These are phyloP conservation scores for Calyptommatus sinebrachiatus DNA, from an alignment of 2,113 vertebrate species.

Conservation along the genomic window DNA sequence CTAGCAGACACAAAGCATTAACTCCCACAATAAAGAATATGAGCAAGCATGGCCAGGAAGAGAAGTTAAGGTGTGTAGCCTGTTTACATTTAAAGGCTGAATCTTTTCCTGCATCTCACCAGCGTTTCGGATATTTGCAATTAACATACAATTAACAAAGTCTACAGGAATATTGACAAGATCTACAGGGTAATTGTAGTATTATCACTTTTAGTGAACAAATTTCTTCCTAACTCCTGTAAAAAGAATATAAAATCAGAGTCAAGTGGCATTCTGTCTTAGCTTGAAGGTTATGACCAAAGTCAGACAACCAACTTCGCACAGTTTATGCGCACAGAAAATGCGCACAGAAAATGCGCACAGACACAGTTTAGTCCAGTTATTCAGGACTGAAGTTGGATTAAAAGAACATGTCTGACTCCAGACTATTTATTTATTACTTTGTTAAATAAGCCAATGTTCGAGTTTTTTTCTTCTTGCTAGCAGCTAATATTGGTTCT, in stretches of 20 bases:
- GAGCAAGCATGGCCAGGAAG: neutral
- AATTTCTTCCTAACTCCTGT: neutral
- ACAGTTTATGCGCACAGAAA: no score
- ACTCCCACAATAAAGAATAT: neutral
- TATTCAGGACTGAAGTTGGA: no score
- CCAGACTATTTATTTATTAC: no score
- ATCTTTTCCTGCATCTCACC: neutral
- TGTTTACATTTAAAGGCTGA: neutral
- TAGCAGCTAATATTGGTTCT: no score
- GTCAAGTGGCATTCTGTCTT: no score
- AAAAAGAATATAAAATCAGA: neutral
- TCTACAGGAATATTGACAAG: no score
- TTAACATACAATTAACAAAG: no score
- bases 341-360: no score
- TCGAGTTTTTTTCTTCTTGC: neutral
- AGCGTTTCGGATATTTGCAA: neutral
- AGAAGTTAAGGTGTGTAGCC: neutral
- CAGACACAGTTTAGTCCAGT: no score
- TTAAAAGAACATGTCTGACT: no score
- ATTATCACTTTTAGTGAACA: neutral
- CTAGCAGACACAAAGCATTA: neutral
- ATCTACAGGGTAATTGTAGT: neutral
- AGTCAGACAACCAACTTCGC: no score
- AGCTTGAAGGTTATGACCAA: neutral
- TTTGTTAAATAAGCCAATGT: neutral